A percentile compares a stretch with the other conserved stretches of the same genome.
Conservation (phyloP, 2,797 vertebrate genomes). For the Chaetodon trifasciatus region DNA sequence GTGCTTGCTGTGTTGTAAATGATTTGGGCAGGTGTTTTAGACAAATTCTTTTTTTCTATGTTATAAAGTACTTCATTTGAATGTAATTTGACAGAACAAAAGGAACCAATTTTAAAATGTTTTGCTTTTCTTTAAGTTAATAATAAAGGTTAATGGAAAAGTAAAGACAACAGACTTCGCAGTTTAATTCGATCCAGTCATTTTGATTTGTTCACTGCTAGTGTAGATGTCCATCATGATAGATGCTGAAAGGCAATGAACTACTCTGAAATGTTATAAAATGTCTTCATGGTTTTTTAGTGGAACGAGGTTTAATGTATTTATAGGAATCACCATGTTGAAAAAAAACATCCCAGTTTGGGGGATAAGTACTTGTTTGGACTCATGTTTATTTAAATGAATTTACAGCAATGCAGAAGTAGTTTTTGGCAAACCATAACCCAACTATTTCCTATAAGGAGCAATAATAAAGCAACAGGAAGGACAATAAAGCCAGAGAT, state of each 20-base stretch:
- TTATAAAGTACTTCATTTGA: slow-evolving; percentile 70
- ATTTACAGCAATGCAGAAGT: slow-evolving; percentile 39
- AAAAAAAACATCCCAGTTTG: neutral
- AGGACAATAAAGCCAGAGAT: slow-evolving; percentile 30
- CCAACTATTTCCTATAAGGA: slow-evolving; percentile 13
- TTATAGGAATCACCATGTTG: neutral
- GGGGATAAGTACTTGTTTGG: neutral
- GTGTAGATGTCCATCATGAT: neutral
- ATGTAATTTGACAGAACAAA: slow-evolving; percentile 78
- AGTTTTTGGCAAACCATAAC: slow-evolving; percentile 27
- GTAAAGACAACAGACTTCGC: neutral
- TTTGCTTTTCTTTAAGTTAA: slow-evolving; percentile 79
- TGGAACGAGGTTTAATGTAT: slow-evolving; percentile 1
- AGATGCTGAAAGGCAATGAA: neutral
- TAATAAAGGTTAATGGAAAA: slow-evolving; percentile 71
- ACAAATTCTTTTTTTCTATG: slow-evolving; percentile 77
- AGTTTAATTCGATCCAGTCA: slow-evolving; percentile 8
- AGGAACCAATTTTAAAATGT: slow-evolving; percentile 72
- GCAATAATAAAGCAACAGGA: slow-evolving; percentile 49
- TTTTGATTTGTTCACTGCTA: neutral
- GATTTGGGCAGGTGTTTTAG: slow-evolving; percentile 75
- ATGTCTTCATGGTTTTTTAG: neutral
- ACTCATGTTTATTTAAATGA: slow-evolving; percentile 20
- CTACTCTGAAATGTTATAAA: slow-evolving; percentile 8
- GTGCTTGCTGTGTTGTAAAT: slow-evolving; percentile 84